Conservation (phyloP, 2,113 vertebrate species). For the Casuarius casuarius region DNA sequence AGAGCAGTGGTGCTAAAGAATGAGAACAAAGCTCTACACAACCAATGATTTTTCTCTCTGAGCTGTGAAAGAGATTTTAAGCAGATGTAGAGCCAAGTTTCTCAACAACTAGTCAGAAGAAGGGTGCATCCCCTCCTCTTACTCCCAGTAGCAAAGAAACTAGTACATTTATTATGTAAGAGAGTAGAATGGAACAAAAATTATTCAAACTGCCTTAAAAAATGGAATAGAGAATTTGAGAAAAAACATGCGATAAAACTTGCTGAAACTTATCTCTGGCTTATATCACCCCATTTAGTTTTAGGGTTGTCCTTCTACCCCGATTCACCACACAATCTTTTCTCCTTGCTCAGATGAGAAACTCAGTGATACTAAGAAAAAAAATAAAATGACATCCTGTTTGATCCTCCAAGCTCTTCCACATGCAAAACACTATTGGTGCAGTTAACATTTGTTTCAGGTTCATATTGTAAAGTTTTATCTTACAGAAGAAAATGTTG, state of each 20-base stretch:
- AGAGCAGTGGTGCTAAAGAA: background rate
- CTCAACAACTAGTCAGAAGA: background rate
- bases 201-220: background rate
- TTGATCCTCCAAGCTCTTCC: background rate
- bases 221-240: background rate
- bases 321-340: background rate
- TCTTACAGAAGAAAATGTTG: background rate
- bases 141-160: background rate
- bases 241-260: background rate
- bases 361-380: background rate
- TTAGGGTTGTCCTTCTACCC: background rate
- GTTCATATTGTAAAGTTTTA: background rate
- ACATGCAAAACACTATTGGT: background rate
- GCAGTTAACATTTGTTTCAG: background rate
- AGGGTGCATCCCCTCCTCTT: background rate
- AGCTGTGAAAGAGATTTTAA: background rate
- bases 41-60: background rate
- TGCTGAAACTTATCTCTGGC: background rate
- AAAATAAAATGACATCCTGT: background rate
- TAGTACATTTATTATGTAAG: background rate
- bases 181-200: background rate
- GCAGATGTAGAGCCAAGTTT: background rate
- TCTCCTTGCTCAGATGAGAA: background rate
- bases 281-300: background rate
- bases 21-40: background rate